phyloP scores from a whole-genome alignment of 2,113 vertebrate genomes.

The Hippocampus guttulatus region DNA sequence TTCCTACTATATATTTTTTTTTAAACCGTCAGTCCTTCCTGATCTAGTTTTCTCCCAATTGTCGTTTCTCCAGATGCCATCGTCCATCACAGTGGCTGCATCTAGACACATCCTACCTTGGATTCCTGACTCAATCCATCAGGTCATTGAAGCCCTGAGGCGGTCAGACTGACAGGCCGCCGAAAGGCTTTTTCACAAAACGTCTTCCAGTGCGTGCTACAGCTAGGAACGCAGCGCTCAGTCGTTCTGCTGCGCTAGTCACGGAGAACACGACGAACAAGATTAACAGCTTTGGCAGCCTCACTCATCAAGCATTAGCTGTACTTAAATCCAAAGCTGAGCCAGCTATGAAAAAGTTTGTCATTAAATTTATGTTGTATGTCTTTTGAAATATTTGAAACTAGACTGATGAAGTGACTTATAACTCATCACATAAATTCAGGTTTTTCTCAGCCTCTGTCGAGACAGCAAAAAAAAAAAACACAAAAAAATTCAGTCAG shows the following conservation, averaged over 20 bases:
- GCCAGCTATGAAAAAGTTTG: constrained; percentile 14
- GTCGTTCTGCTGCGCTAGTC: constrained; percentile 9
- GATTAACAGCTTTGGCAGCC: constrained; percentile 7
- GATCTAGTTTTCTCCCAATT: neutral
- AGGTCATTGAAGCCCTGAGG: constrained; percentile 74
- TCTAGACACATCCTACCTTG: constrained; percentile 82
- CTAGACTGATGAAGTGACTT: neutral
- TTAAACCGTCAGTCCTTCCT: neutral
- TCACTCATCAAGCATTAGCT: constrained; percentile 13
- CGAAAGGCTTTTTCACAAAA: neutral
- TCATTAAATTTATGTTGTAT: neutral
- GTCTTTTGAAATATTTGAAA: neutral
- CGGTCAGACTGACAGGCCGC: constrained; percentile 16
- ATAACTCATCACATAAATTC: neutral
- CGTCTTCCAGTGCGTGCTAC: constrained; percentile 7
- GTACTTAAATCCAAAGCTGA: neutral
- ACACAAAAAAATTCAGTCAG: neutral
- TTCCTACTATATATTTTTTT: neutral
- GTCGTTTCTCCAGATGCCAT: constrained; percentile 54
- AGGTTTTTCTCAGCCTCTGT: neutral
- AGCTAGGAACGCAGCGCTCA: neutral
- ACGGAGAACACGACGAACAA: constrained; percentile 23
- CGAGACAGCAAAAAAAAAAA: too few species aligned
- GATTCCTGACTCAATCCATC: constrained; percentile 80
- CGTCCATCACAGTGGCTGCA: constrained; percentile 88